Percentiles rank a stretch among this genome's conserved stretches.
Evolutionary conservation across 2,113 vertebrate species (phyloP).

Genomic region (Lontra canadensis): DNA sequence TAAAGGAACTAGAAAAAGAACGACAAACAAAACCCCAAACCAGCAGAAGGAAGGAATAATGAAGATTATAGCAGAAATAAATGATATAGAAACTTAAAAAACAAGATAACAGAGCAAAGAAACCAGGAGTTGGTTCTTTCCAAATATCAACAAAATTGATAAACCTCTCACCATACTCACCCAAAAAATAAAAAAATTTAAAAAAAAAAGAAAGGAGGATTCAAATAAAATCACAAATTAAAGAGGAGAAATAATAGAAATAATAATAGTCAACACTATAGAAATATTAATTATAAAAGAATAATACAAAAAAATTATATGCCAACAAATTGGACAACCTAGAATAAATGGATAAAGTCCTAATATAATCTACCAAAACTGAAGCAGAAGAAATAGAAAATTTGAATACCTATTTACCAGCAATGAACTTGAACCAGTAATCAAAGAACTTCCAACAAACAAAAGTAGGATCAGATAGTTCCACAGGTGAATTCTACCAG

Average conservation of each 20-base stretch:
- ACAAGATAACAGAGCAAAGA: background rate
- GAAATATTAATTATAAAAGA: background rate
- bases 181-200: background rate
- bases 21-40: background rate
- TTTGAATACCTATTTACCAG: background rate
- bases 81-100: background rate
- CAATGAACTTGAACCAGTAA: background rate
- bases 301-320: background rate
- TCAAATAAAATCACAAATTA: background rate
- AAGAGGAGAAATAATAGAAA: background rate
- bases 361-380: background rate
- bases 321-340: background rate
- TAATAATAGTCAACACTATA: background rate
- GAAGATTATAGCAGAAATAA: background rate
- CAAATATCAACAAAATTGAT: background rate
- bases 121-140: background rate
- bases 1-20: background rate
- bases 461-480: background rate
- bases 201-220: background rate
- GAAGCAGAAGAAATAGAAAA: background rate
- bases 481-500: background rate
- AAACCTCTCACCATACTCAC: background rate
- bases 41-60: background rate
- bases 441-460: background rate
- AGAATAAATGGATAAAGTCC: background rate